Evolutionary conservation across 2,888 invertebrate genomes (phyloP).

Genomic region (Oeneis ivallda): DNA sequence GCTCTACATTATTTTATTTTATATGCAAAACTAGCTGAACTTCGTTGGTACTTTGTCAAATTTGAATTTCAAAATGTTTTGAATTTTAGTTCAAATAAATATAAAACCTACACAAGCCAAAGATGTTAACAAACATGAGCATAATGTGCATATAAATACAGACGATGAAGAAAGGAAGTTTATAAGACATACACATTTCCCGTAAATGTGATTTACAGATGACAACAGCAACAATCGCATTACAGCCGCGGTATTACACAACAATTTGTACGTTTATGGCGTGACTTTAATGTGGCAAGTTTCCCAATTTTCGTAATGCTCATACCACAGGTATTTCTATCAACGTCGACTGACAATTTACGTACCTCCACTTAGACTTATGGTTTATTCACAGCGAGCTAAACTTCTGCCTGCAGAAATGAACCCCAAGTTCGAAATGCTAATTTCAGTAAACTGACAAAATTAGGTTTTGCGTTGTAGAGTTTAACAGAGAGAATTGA

Average conservation of each 20-base stretch:
- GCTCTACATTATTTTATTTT: too few species aligned
- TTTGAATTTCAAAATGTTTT: too few species aligned
- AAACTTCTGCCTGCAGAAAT: neutral
- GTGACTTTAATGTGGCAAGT: constrained; percentile 24
- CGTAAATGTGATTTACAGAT: constrained; percentile 16
- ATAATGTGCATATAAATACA: neutral
- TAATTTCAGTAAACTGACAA: too few species aligned
- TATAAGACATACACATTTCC: constrained; percentile 3
- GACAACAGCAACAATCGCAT: constrained; percentile 20
- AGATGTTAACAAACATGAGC: neutral
- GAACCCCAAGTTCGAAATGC: neutral
- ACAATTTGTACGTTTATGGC: constrained; percentile 24
- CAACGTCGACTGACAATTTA: constrained; percentile 19
- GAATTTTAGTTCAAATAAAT: too few species aligned
- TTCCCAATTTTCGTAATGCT: constrained; percentile 27
- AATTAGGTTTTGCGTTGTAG: too few species aligned
- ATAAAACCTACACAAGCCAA: too few species aligned
- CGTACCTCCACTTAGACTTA: constrained; percentile 6
- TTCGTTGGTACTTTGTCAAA: too few species aligned
- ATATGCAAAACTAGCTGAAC: too few species aligned
- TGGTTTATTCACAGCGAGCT: neutral
- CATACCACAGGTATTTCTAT: constrained; percentile 24
- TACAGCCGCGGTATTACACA: constrained; percentile 7
- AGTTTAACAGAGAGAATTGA: too few species aligned
- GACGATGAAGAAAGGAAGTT: neutral